These are phyloP conservation scores for Eutrigla gurnardus DNA, from an alignment of 2,797 vertebrate genomes.

Conservation along the genomic window DNA sequence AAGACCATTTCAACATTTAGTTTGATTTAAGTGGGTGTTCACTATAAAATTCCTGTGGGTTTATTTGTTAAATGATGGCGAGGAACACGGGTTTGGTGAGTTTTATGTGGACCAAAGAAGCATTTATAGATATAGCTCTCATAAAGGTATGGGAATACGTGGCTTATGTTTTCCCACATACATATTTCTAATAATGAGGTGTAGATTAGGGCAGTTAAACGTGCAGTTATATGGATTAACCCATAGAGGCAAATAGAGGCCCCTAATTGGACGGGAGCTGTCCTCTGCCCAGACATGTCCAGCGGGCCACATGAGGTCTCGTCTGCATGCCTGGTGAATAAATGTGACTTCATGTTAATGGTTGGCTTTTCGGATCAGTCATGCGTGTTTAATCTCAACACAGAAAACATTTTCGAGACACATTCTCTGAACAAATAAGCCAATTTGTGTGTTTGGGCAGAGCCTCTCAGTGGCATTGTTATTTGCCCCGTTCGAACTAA, in stretches of 20 bases:
- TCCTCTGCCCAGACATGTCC: constrained; percentile 13
- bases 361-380: constrained; percentile 2
- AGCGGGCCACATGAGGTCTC: constrained; percentile 18
- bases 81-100: constrained; percentile 33
- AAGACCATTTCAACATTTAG: constrained; percentile 36
- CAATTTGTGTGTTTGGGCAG: constrained; percentile 40
- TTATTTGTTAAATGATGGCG: constrained; percentile 43
- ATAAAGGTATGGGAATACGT: constrained; percentile 15
- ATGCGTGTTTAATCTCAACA: not conserved
- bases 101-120: constrained; percentile 33
- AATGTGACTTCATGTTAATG: constrained; percentile 10
- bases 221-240: not conserved
- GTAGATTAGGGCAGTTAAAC: not conserved
- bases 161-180: not conserved
- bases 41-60: constrained; percentile 47
- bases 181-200: not conserved
- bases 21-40: constrained; percentile 43
- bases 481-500: constrained; percentile 79
- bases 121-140: constrained; percentile 45
- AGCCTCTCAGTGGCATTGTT: constrained; percentile 71
- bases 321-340: constrained; percentile 38
- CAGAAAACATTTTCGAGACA: not conserved
- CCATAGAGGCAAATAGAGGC: not conserved
- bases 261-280: not conserved
- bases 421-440: constrained; percentile 1